These are phyloP conservation scores for Pandemis cinnamomeana DNA, from an alignment of 2,888 invertebrate species.

Conservation along the genomic window DNA sequence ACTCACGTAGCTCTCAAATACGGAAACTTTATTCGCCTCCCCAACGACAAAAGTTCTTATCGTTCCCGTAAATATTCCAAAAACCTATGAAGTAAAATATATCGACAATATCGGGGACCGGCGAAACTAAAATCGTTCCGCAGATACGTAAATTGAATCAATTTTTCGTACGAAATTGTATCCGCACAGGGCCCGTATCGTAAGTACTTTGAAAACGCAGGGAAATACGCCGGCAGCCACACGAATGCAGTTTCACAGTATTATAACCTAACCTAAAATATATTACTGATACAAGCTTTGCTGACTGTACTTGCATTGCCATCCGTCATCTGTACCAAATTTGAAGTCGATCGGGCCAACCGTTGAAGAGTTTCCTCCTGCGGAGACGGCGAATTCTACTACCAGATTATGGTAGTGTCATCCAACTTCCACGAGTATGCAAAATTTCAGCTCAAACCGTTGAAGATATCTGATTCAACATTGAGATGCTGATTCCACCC, in stretches of 20 bases:
- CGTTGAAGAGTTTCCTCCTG: no score
- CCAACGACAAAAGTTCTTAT: conserved; percentile 40
- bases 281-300: no score
- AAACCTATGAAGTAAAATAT: conserved; percentile 44
- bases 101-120: conserved; percentile 44
- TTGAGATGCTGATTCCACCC: no score
- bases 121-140: conserved; percentile 64
- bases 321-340: no score
- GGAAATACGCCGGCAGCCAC: background rate
- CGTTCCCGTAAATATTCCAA: conserved; percentile 44
- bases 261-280: no score
- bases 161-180: conserved; percentile 72
- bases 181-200: conserved; percentile 48
- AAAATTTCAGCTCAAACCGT: no score
- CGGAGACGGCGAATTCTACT: no score
- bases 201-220: conserved; percentile 27
- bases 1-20: conserved; percentile 4
- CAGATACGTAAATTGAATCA: conserved; percentile 74
- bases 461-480: no score
- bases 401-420: no score
- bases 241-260: background rate
- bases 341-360: no score
- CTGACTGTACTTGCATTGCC: no score
- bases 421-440: no score
- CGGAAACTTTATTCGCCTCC: conserved; percentile 23